Evolutionary conservation across 2,797 vertebrate genomes (phyloP), one percentile per base, ranked within the genome.

Genomic region (Sebastes jordani): DNA sequence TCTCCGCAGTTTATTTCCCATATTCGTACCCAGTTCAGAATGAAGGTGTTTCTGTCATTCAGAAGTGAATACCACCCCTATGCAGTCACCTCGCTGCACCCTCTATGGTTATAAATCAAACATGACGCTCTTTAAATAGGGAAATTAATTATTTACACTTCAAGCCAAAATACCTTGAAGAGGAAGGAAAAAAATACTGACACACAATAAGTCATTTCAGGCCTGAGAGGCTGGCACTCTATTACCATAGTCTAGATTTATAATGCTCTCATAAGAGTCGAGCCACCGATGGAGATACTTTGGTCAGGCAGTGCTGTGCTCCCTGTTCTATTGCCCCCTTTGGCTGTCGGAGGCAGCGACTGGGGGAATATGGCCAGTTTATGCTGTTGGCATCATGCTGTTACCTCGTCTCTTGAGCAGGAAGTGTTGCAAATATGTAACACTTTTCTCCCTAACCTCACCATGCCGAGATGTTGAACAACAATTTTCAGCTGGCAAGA

Each of bases 61-160:
- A 83, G 70, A 83, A 80, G 87, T 84, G 85, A 88, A 82, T 84
- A 64, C 87, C 89, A 90, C 90, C 89, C 63, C 38, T 69, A 62
- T 71, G 67, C 83, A 86, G 86, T 91, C 87, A 88, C 90, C 88
- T 86, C 56, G n/a, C 85, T 78, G 78, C 78, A 78, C 89, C 89
- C 82, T 66, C 80, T 62, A 6, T 77, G 80, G 86, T 93, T 90
- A 94, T 95, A 95, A 95, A 95, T 95, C 93, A 95, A 92, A 94
- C 90, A 91, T 93, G 93, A 91, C 91, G 71, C 87, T 90, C 93
- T 93, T 94, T 95, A 95, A 95, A 95, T 95, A 92, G 92, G 92
- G 89, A 92, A 94, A 95, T 95, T 93, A 95, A 95, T 95, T 95
- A 95, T 95, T 95, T 94, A 95, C 92, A 94, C 88, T 90, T 90